phyloP scores from a whole-genome alignment of 2,888 invertebrate species.

The Limenitis arthemis region DNA sequence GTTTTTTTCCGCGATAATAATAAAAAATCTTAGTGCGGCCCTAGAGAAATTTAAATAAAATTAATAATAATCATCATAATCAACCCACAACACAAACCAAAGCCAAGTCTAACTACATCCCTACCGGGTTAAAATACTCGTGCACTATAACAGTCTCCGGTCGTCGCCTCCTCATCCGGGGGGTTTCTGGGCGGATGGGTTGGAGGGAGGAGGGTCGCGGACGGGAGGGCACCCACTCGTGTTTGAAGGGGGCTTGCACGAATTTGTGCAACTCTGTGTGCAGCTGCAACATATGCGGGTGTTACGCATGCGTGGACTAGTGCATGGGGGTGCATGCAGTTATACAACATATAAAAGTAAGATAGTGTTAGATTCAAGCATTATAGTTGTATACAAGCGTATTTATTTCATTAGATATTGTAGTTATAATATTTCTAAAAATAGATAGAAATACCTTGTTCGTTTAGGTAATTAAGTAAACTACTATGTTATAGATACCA shows the following conservation, averaged over 20 bases:
- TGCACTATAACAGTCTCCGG: constrained; percentile 37
- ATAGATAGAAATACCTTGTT: no score
- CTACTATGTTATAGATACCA: no score
- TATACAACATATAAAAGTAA: background rate
- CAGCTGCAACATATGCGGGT: constrained; percentile 39
- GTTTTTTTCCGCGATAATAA: no score
- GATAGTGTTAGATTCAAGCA: no score
- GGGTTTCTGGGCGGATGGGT: constrained; percentile 36
- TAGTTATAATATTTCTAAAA: no score
- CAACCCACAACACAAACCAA: background rate
- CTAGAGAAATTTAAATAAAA: no score
- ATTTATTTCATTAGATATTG: no score
- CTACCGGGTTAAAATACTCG: constrained; percentile 42
- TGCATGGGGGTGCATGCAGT: background rate
- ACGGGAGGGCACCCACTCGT: constrained; percentile 16
- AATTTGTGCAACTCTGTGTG: constrained; percentile 56
- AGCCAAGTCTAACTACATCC: no score
- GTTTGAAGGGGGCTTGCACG: constrained; percentile 33
- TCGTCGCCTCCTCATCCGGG: constrained; percentile 25
- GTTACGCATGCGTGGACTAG: background rate
- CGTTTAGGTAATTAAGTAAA: no score
- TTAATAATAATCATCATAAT: no score
- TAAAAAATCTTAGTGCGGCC: no score
- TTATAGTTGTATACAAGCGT: no score
- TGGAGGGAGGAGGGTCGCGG: constrained; percentile 35